Percentiles rank a stretch among this genome's conserved stretches.
phyloP scores from a whole-genome alignment of 2,888 invertebrate species.

The Xestia c-nigrum region DNA sequence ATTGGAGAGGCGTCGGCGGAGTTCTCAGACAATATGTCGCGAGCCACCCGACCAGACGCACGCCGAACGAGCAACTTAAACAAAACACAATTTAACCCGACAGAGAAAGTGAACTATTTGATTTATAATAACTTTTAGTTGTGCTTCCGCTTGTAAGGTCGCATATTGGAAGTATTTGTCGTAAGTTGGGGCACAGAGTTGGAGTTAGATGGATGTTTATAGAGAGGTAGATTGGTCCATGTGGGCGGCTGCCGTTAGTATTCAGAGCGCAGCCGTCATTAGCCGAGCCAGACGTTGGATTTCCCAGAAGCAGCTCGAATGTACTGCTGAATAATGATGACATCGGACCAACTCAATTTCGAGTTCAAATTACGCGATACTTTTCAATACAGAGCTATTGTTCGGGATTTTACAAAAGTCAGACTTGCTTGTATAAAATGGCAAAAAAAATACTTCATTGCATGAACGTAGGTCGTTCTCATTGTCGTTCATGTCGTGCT shows the following conservation, averaged over 20 bases:
- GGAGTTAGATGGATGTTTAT: constrained; percentile 55
- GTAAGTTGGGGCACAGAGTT: constrained; percentile 43
- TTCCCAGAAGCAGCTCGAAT: constrained; percentile 83
- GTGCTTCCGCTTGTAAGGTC: constrained; percentile 38
- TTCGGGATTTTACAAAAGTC: constrained; percentile 46
- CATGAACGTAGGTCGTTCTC: background rate
- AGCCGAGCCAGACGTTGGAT: constrained; percentile 86
- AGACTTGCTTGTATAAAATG: constrained; percentile 15
- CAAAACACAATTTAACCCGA: constrained; percentile 84
- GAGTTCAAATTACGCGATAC: constrained; percentile 71
- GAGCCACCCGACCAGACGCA: constrained; percentile 83
- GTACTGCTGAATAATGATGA: constrained; percentile 86
- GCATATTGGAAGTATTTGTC: constrained; percentile 60
- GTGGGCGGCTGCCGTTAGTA: constrained; percentile 78
- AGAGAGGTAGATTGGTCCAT: constrained; percentile 64
- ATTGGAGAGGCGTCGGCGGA: constrained; percentile 88
- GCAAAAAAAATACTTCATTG: constrained; percentile 22
- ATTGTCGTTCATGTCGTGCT: constrained; percentile 12
- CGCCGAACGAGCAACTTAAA: constrained; percentile 82
- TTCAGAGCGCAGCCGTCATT: constrained; percentile 87
- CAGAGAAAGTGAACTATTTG: constrained; percentile 84
- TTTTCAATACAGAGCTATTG: constrained; percentile 61
- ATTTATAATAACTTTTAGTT: constrained; percentile 81
- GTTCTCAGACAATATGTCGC: constrained; percentile 90
- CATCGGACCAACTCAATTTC: constrained; percentile 77